Conservation (phyloP, 1,140 invertebrate genomes). For the Metopolophium dirhodum region DNA sequence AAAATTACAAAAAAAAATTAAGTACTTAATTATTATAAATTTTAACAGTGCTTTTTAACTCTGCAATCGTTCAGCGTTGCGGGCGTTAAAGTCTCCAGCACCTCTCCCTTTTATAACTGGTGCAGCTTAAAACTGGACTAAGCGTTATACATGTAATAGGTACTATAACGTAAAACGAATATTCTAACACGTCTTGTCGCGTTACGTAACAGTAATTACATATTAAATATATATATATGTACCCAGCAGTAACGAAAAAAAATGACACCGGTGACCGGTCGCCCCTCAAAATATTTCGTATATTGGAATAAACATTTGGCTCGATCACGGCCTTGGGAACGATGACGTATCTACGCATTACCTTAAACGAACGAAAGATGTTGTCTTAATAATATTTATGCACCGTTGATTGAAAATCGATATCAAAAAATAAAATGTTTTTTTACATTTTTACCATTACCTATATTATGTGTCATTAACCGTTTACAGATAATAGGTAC, state of each 20-base stretch:
- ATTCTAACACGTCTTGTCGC: neutral
- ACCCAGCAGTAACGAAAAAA: neutral
- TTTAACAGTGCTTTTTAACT: neutral
- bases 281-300: constrained; percentile 27
- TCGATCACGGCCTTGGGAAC: neutral
- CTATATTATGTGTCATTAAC: neutral
- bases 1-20: neutral
- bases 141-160: neutral
- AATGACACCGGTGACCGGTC: constrained; percentile 23
- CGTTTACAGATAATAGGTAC: neutral
- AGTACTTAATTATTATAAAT: neutral
- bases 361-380: constrained; percentile 31
- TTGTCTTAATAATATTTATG: neutral
- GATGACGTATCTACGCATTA: neutral
- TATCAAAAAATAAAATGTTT: neutral
- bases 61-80: neutral
- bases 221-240: neutral
- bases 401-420: neutral
- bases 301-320: neutral
- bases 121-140: neutral
- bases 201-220: neutral
- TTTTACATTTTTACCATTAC: neutral
- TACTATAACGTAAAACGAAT: neutral
- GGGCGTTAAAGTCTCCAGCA: neutral
- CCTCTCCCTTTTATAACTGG: neutral